Evolutionary conservation across 2,888 invertebrate species (phyloP), one percentile per base, ranked within the genome.

Genomic region (Mesorhabditis belari): DNA sequence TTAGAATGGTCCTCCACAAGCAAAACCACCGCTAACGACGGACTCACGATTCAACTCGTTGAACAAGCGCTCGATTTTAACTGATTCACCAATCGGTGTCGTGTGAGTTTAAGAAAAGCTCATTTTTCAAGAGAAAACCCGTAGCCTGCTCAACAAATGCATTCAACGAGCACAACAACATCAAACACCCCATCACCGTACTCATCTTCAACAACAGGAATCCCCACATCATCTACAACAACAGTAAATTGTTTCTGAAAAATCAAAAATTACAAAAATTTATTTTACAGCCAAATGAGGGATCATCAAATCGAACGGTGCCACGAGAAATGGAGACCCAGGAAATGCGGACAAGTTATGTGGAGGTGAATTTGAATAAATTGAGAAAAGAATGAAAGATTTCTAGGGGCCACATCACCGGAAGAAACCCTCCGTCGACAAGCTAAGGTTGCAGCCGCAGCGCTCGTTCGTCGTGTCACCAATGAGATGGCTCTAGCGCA

Each of bases 401-500:
- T n/a, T n/a, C n/a, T n/a, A n/a, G n/a, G n/a, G n/a, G n/a, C n/a
- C n/a, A 69, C 71, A 5, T 62, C 66, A 3, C 69, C 71, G 4
- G 62, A 63, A 4, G 60, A 64, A 24, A 67, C 69, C 2, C 68
- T 67, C 49, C 50, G 71, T 24, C 53, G 61, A 26, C 66, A 67
- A 51, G 51, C 63, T 51, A 66, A 67, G 49, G 61, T 61, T 17
- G 71, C 66, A 50, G 60, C 58, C 9, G 55, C 55, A 9, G 68
- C 70, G 3, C 59, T 69, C 27, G 71, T 67, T n/a, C 55, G 65
- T 4, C 49, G 71, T 23, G 68, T 71, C 49, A 67, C 67, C 2
- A 69, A 69, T 25, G 71, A 69, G 49, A 69, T 71, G 69, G 65
- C 67, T 58, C 62, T 73, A 61, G 69, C 73, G 17, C 71, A 69